Evolutionary conservation across 2,888 invertebrate species (phyloP).

Genomic region (Congeria kusceri): DNA sequence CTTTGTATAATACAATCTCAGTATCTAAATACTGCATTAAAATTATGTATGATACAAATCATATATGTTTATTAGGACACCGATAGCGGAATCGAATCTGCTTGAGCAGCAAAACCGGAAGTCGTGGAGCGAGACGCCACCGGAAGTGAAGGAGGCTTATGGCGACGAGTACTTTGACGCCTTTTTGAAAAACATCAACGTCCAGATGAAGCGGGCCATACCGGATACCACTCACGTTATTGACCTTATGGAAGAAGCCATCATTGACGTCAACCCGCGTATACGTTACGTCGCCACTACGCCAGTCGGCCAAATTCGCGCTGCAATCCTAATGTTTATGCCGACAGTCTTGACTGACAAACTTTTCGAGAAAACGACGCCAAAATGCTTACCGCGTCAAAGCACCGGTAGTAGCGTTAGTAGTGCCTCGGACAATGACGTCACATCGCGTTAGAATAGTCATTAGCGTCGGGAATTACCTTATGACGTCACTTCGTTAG

Average conservation of each 20-base stretch:
- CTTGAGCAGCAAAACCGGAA: conserved; percentile 75
- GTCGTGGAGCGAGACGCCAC: conserved; percentile 81
- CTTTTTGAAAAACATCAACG: conserved; percentile 73
- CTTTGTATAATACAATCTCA: no score
- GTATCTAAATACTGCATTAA: no score
- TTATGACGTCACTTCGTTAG: no score
- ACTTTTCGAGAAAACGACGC: conserved; percentile 64
- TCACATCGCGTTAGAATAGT: neutral
- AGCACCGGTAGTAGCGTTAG: conserved; percentile 41
- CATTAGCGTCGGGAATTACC: no score
- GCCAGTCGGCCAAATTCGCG: conserved; percentile 67
- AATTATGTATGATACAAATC: no score
- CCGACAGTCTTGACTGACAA: conserved; percentile 75
- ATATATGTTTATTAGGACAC: no score
- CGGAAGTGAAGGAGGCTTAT: conserved; percentile 79
- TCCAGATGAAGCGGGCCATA: conserved; percentile 77
- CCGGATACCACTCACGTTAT: conserved; percentile 78
- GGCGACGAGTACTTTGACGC: conserved; percentile 82
- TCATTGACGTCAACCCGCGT: conserved; percentile 68
- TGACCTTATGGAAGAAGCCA: conserved; percentile 78
- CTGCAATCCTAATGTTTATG: conserved; percentile 73
- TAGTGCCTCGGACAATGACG: conserved; percentile 39
- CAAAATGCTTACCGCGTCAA: conserved; percentile 38
- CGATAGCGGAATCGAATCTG: conserved; percentile 72
- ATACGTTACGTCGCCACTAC: conserved; percentile 79